Conservation (phyloP, 2,888 invertebrate genomes). For the Aporophyla nigra region DNA sequence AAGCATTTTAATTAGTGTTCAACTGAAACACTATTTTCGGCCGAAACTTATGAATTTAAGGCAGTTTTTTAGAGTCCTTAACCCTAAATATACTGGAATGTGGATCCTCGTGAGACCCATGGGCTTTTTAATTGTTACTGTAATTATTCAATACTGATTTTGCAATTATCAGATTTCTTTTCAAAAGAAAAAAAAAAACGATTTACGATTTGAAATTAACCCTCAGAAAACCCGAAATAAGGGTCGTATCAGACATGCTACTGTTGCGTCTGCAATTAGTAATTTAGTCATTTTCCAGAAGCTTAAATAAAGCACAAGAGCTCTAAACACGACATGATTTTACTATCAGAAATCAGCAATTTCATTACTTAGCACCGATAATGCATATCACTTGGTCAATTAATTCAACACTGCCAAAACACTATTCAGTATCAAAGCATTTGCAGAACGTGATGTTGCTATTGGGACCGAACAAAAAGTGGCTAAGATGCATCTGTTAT, state of each 20-base stretch:
- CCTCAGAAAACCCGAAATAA: neutral
- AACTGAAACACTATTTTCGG: neutral
- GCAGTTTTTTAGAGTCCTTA: no score
- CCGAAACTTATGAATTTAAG: neutral
- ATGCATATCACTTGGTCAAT: neutral
- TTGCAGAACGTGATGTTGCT: neutral
- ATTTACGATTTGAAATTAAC: no score
- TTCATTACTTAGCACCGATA: no score
- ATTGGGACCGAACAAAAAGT: neutral
- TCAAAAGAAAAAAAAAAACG: neutral
- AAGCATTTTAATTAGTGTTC: neutral
- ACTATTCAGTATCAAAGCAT: neutral
- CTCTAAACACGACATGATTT: neutral
- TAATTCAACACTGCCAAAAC: neutral
- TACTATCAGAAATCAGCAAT: neutral
- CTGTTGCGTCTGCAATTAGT: neutral
- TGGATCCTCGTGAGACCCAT: no score
- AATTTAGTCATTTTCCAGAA: neutral
- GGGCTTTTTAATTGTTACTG: no score
- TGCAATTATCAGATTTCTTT: neutral
- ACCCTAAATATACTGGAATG: no score
- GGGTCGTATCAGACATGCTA: neutral
- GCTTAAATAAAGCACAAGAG: neutral
- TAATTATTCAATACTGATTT: neutral
- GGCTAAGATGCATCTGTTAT: neutral